phyloP scores from a whole-genome alignment of 2,888 invertebrate species.

The Sipunculus nudus region DNA sequence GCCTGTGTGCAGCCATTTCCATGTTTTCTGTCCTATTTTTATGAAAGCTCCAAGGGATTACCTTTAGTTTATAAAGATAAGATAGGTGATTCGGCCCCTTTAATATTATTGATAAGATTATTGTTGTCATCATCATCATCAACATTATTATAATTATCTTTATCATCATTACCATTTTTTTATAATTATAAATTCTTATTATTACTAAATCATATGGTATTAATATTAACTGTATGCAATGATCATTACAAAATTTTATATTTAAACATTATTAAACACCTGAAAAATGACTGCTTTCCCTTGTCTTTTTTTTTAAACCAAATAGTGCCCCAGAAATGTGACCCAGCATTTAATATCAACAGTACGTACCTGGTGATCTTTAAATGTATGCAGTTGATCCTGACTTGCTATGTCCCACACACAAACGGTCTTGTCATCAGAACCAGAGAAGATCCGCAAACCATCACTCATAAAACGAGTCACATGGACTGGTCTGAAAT shows the following conservation, averaged over 20 bases:
- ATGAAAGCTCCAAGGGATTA: too few species aligned
- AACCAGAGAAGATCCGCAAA: slow-evolving; percentile 83
- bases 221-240: not conserved
- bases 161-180: too few species aligned
- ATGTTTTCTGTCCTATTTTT: too few species aligned
- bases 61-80: too few species aligned
- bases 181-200: not conserved
- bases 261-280: not conserved
- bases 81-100: too few species aligned
- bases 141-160: too few species aligned
- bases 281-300: too few species aligned
- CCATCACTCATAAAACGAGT: slow-evolving; percentile 83
- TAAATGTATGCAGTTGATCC: slow-evolving; percentile 72
- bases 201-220: not conserved
- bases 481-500: slow-evolving; percentile 76
- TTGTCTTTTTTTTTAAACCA: too few species aligned
- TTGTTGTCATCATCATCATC: too few species aligned
- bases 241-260: not conserved
- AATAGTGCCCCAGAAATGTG: too few species aligned
- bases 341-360: not conserved
- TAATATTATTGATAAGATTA: too few species aligned
- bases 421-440: slow-evolving; percentile 87
- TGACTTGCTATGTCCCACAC: slow-evolving; percentile 94
- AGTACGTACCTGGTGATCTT: slow-evolving; percentile 65
- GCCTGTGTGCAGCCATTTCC: too few species aligned